Evolutionary conservation across 2,113 vertebrate genomes (phyloP).

Genomic region (Chaetura pelagica): DNA sequence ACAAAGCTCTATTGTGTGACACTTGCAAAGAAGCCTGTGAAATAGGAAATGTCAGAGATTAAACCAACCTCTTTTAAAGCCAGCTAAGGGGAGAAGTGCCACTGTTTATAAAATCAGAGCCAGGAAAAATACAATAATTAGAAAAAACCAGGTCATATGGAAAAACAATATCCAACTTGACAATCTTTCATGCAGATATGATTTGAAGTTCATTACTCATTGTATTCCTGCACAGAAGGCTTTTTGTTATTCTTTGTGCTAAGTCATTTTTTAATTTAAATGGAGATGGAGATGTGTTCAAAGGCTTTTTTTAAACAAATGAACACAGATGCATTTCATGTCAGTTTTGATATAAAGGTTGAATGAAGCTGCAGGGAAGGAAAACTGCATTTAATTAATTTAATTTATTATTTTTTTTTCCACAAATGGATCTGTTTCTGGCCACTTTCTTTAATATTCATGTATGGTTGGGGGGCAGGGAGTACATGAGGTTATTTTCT

Average conservation of each 20-base stretch:
- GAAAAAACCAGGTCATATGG: constrained; percentile 64
- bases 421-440: constrained; percentile 19
- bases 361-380: constrained; percentile 66
- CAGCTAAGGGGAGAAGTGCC: constrained; percentile 41
- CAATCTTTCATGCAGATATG: constrained; percentile 52
- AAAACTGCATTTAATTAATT: constrained; percentile 49
- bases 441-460: constrained; percentile 17
- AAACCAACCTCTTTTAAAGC: constrained; percentile 7
- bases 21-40: constrained; percentile 24
- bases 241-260: constrained; percentile 69
- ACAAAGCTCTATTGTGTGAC: constrained; percentile 74
- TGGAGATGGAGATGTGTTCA: constrained; percentile 54
- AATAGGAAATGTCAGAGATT: constrained; percentile 58
- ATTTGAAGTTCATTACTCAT: constrained; percentile 71
- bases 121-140: constrained; percentile 71
- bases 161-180: constrained; percentile 67
- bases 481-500: not conserved
- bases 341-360: constrained; percentile 43
- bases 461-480: not conserved
- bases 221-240: constrained; percentile 73
- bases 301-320: constrained; percentile 47
- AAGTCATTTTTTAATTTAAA: constrained; percentile 65
- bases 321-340: constrained; percentile 45
- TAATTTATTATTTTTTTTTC: not conserved
- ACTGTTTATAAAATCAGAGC: constrained; percentile 55